A percentile compares a stretch with the other conserved stretches of the same genome.
Evolutionary conservation across 2,888 invertebrate genomes (phyloP).

Genomic region (Nomada goodeniana): DNA sequence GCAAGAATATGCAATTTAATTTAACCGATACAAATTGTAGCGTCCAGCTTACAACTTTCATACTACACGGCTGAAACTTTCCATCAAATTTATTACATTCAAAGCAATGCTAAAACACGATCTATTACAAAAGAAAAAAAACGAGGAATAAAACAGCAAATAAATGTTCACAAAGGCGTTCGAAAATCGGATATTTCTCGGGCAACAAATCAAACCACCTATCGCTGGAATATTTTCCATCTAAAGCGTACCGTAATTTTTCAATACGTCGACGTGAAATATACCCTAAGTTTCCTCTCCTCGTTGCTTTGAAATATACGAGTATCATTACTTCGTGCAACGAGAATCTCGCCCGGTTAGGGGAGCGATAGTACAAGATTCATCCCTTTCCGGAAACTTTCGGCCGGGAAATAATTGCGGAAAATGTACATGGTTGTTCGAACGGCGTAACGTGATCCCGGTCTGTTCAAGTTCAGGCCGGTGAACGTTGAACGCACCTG

Average conservation of each 20-base stretch:
- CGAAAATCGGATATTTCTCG: neutral
- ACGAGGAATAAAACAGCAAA: neutral
- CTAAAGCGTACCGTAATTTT: slow-evolving; percentile 23
- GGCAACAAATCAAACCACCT: slow-evolving; percentile 11
- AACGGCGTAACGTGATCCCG: slow-evolving; percentile 38
- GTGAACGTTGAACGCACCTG: slow-evolving; percentile 30
- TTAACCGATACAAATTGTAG: no score
- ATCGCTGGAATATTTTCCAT: slow-evolving; percentile 3
- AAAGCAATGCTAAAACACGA: no score
- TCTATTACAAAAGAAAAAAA: neutral
- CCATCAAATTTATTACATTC: no score
- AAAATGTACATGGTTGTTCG: slow-evolving; percentile 38
- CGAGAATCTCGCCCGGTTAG: slow-evolving; percentile 21
- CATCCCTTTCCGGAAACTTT: slow-evolving; percentile 42
- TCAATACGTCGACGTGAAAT: slow-evolving; percentile 35
- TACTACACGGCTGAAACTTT: no score
- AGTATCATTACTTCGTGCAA: slow-evolving; percentile 33
- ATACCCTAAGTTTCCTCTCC: slow-evolving; percentile 31
- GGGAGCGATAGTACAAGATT: slow-evolving; percentile 35
- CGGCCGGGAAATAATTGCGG: slow-evolving; percentile 43
- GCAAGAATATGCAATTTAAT: no score
- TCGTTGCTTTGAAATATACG: slow-evolving; percentile 37
- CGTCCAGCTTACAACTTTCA: no score
- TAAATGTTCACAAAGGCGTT: neutral
- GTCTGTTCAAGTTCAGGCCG: slow-evolving; percentile 11